Evolutionary conservation across 2,797 vertebrate species (phyloP).

Genomic region (Manis crassicaudata): DNA sequence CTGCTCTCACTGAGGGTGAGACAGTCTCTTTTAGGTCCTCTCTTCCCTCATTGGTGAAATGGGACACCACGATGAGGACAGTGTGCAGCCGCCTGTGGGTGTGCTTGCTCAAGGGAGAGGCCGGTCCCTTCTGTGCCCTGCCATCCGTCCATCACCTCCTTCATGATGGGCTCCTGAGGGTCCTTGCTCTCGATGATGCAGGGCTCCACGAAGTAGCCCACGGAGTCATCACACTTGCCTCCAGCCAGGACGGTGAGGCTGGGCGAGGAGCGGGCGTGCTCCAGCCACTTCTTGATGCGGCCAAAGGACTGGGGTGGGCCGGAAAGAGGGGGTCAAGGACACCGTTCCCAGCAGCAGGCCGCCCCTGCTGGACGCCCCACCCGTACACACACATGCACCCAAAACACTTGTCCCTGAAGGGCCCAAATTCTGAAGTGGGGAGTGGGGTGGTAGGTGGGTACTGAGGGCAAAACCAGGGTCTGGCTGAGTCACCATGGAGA

Average conservation of each 20-base stretch:
- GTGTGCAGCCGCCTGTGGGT: fast-evolving
- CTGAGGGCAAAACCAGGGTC: neutral
- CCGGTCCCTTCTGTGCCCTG: neutral
- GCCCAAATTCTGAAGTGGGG: neutral
- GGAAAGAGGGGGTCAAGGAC: fast-evolving
- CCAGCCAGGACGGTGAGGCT: slow-evolving; percentile 92
- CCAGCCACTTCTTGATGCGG: slow-evolving; percentile 92
- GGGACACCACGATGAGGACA: fast-evolving
- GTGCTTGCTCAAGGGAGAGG: fast-evolving
- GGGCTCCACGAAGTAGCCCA: slow-evolving; percentile 94
- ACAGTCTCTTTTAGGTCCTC: neutral
- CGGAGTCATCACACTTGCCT: slow-evolving; percentile 88
- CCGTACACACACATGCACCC: neutral
- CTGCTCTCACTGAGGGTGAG: neutral
- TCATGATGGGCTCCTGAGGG: slow-evolving; percentile 93
- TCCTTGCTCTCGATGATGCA: slow-evolving; percentile 93
- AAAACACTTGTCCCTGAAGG: neutral
- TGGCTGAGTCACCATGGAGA: neutral
- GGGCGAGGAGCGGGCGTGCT: slow-evolving; percentile 88
- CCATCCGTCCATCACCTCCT: slow-evolving; percentile 85
- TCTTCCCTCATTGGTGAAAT: neutral
- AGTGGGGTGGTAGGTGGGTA: fast-evolving
- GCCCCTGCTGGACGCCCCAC: neutral
- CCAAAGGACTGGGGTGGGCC: slow-evolving; percentile 87
- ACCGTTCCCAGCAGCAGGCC: neutral